Evolutionary conservation across 2,797 vertebrate species (phyloP), one percentile per base, ranked within the genome.

Genomic region (Poecilia wingei): DNA sequence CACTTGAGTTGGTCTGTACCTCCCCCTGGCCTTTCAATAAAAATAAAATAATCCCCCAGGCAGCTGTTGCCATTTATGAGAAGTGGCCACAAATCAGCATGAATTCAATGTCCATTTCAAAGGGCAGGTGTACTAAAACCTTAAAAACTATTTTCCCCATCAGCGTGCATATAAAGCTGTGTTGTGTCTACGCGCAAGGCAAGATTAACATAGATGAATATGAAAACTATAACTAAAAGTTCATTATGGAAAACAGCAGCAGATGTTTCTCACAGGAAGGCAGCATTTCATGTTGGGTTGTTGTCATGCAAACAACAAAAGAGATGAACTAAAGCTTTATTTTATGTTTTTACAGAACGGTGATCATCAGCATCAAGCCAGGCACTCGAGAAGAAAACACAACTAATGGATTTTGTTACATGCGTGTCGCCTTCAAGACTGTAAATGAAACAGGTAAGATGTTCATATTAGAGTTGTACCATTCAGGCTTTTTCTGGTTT

Each of bases 11-110:
- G 51, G 79, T 68, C 80, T 74, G 55, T 45, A 73, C 79, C 72
- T 87, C 74, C 84, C 76, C 75, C 82, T 75, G 57, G 86, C 82
- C 78, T 88, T 86, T 88, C 78, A 87, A 84, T 88, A 82, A 89
- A 90, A 92, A 89, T 83, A 89, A 90, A 91, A 91, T 78, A 66
- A 89, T 89, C 89, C 76, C 57, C 88, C 70, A 39, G 81, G 80
- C 75, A 72, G 77, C 82, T 74, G 74, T 79, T 84, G 83, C 59
- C 76, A 88, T 88, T 86, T 78, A 49, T 84, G 78, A 72, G 82
- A 90, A 88, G 89, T 78, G 71, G 79, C 82, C 78, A 84, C 82
- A 84, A 87, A 83, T 91, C 91, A 84, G 86, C 75, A 41, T 79
- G 82, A 89, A 85, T 74, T 78, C 78, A 75, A 86, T 75, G 82